phyloP scores from a whole-genome alignment of 2,113 vertebrate genomes.

The Larimichthys polyactis region DNA sequence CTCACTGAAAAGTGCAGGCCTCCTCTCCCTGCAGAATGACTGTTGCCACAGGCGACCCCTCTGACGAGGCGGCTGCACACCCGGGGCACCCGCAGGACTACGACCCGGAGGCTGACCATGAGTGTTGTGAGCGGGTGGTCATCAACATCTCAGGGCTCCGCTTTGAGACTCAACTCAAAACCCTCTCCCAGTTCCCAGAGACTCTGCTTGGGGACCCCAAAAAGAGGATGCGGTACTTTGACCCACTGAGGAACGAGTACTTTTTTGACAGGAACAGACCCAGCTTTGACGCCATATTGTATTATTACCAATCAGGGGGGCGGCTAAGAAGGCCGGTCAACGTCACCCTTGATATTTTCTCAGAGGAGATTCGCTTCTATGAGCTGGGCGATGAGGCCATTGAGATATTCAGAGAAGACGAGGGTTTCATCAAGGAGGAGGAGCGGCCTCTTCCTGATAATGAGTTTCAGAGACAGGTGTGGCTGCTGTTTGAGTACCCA shows the following conservation, averaged over 20 bases:
- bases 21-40: conserved; percentile 91
- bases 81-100: conserved; percentile 96
- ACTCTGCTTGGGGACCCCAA: conserved; percentile 98
- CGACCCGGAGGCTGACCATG: conserved; percentile 94
- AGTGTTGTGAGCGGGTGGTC: conserved; percentile 98
- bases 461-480: conserved; percentile 98
- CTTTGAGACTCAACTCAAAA: conserved; percentile 99
- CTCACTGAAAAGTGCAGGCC: conserved; percentile 87
- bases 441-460: conserved; percentile 96
- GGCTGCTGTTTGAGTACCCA: conserved; percentile 98
- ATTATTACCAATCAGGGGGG: conserved; percentile 98
- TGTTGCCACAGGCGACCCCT: conserved; percentile 96
- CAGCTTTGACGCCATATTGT: conserved; percentile 98
- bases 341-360: conserved; percentile 98
- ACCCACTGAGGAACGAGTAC: conserved; percentile 97
- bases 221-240: conserved; percentile 99
- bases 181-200: conserved; percentile 97
- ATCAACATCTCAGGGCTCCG: conserved; percentile 98
- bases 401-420: conserved; percentile 98
- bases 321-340: conserved; percentile 94
- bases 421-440: conserved; percentile 99
- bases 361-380: conserved; percentile 98
- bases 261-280: conserved; percentile 98
- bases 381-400: conserved; percentile 98
- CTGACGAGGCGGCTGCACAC: conserved; percentile 94